A percentile compares a stretch with the other conserved stretches of the same genome.
These are phyloP conservation scores for Phacellophora camtschatica DNA, from an alignment of 30 jellyfish, hydroid and myxozoan genomes.

Conservation along the genomic window DNA sequence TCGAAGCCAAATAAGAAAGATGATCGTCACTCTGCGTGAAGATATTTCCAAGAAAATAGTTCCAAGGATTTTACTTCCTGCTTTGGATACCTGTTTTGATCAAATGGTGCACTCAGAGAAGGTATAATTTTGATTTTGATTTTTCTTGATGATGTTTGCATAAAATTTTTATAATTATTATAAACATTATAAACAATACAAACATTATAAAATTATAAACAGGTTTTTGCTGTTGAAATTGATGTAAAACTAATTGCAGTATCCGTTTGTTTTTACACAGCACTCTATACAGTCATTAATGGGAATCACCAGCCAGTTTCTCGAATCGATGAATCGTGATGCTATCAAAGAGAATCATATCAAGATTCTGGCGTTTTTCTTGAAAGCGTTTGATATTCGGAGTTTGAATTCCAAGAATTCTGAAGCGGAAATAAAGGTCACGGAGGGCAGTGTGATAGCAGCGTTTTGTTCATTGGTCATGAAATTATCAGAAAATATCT, in stretches of 20 bases:
- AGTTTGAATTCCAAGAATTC: conserved; percentile 24
- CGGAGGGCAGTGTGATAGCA: conserved; percentile 27
- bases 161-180: background rate
- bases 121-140: conserved; percentile 8
- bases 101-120: conserved; percentile 6
- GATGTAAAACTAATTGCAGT: too few species aligned
- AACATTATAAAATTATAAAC: background rate
- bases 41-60: conserved; percentile 45
- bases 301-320: conserved; percentile 23
- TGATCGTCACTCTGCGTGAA: conserved; percentile 29
- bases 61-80: conserved; percentile 81
- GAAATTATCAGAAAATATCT: conserved; percentile 80
- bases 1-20: conserved; percentile 26
- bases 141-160: background rate
- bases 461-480: conserved; percentile 70
- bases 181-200: too few species aligned
- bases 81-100: conserved; percentile 62
- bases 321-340: conserved; percentile 61
- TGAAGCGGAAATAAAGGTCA: background rate
- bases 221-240: too few species aligned
- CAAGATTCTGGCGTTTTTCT: conserved; percentile 47
- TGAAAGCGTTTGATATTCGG: conserved; percentile 59
- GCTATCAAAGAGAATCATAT: conserved; percentile 24
- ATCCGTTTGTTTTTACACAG: conserved; percentile 1
- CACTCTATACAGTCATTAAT: conserved; percentile 34